These are phyloP conservation scores for Agrilus mali DNA, from an alignment of 2,888 invertebrate genomes.

Conservation along the genomic window DNA sequence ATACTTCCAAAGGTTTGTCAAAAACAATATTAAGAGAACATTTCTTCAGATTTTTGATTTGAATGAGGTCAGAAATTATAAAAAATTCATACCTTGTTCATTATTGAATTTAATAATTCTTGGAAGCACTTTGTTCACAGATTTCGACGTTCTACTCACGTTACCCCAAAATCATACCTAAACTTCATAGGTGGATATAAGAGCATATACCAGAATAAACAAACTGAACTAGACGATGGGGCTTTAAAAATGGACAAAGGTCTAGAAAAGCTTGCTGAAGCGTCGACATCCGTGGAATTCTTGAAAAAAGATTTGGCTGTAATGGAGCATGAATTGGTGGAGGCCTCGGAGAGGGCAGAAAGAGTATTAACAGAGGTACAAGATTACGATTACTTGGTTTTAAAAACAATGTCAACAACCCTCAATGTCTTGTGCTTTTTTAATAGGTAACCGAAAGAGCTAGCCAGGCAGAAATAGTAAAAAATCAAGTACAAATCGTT, in stretches of 20 bases:
- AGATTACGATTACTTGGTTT: neutral
- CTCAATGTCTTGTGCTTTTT: too few relatives aligned
- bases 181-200: conserved; percentile 94
- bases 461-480: conserved; percentile 89
- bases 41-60: neutral
- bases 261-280: conserved; percentile 87
- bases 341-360: conserved; percentile 87
- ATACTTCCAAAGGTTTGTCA: conserved; percentile 60
- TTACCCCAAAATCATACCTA: conserved; percentile 93
- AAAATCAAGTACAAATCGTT: conserved; percentile 89
- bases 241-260: conserved; percentile 92
- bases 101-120: too few relatives aligned
- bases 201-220: conserved; percentile 80
- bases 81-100: too few relatives aligned
- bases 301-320: conserved; percentile 83
- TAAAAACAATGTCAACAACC: neutral
- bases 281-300: conserved; percentile 84
- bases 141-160: conserved; percentile 86
- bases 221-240: conserved; percentile 78
- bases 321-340: conserved; percentile 88
- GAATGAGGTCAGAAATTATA: neutral
- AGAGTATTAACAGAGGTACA: conserved; percentile 60
- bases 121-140: conserved; percentile 29
- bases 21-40: neutral
- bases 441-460: conserved; percentile 73